Evolutionary conservation across 2,797 vertebrate species (phyloP), one percentile per base, ranked within the genome.

Genomic region (Pangasius larnaudii): DNA sequence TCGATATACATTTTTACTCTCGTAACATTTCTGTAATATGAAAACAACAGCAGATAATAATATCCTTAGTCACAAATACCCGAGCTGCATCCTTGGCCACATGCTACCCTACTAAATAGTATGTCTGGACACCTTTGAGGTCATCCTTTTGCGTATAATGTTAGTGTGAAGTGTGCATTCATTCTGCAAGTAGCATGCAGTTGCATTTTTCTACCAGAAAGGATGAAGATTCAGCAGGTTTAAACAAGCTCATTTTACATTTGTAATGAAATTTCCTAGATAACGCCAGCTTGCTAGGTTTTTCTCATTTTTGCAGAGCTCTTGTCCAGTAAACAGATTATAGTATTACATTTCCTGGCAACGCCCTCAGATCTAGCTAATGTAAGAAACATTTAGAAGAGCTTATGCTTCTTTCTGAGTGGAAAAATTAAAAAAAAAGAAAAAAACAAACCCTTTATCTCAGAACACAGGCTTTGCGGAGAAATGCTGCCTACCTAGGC

Each of bases 401-500:
- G 42, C 59, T 67, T 49, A 11, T 83, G 27, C 61, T 53, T 84
- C 18, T 18, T 69, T 69, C 27, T 49, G 11, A 84, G 39, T 84
- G 42, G n/a, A 51, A 51, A 79, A 56, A 79, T 53, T 0, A 0
- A 74, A 53, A 30, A 16, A 24, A 3, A 39, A 39, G 4, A 3
- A 18, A 36, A 5, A 30, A 22, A 1, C 4, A 53, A 59, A 80
- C 6, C 18, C 22, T 61, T 82, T 83, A 77, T 83, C 22, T 82
- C n/a, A 33, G 39, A 53, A 30, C 61, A 67, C 46, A 53, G 46
- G 1, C 42, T 51, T 84, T 65, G 46, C 82, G 24, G 82, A 51
- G 63, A 22, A 84, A 84, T 84, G 61, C 63, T 84, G 63, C 82
- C 63, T 84, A 84, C 63, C 63, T 84, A 84, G 61, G 63, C 82